Evolutionary conservation across 2,113 vertebrate species (phyloP), one percentile per base, ranked within the genome.

Genomic region (Monopterus albus): DNA sequence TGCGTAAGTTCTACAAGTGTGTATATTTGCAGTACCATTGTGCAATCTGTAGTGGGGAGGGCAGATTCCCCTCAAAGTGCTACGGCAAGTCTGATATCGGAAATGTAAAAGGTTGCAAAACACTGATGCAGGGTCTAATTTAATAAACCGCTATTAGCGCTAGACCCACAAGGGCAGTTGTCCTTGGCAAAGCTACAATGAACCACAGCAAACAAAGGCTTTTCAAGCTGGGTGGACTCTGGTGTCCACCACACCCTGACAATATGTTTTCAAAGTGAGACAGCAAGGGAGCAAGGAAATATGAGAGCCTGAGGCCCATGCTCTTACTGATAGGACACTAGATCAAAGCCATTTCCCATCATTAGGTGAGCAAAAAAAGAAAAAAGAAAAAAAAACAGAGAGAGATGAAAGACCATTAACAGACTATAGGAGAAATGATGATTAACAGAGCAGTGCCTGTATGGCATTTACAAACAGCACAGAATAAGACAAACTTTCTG

Each of bases 131-230:
- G 58, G 42, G 52, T 63, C 36, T 62, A 73, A 66, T 64, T 82
- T 66, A 75, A 83, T 15, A 72, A 72, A 78, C 79, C 52, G 52
- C 71, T 64, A 72, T 70, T 60, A 51, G 45, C 36, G 28, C 17
- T 79, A 58, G 62, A 79, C 65, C 74, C 79, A 83, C 72, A 69
- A 45, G 72, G 52, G 23, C 85, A 86, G 84, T 85, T 84, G 72
- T 80, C 83, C 77, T 85, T 88, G 87, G 85, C 60, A 88, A 80
- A 85, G 78, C 75, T 75, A 55, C 45, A 50, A 60, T 53, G 33
- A 87, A 87, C 87, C 82, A 91, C 88, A 89, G 89, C 87, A 91
- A 88, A 91, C 77, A 82, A 85, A 85, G 72, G 61, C 40, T 56
- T 60, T 85, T 79, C 58, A 68, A n/a, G 72, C 75, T 76, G 82